Percentiles rank a stretch among this genome's conserved stretches.
Conservation (phyloP, 2,113 vertebrate genomes). For the Electrona antarctica region DNA sequence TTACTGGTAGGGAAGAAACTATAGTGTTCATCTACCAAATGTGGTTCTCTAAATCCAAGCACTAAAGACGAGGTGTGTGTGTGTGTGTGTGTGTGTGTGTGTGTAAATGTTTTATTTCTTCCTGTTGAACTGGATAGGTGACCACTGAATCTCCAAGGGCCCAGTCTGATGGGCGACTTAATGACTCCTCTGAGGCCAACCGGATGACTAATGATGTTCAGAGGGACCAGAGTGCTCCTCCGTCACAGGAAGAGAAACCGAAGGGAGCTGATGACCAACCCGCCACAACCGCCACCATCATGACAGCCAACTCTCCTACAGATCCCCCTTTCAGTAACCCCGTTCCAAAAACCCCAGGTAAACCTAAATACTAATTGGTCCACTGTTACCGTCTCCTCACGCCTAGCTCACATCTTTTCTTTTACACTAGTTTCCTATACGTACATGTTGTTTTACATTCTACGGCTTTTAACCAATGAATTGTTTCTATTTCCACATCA, state of each 20-base stretch:
- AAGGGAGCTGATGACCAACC: slow-evolving; percentile 9
- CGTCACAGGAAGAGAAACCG: slow-evolving; percentile 40
- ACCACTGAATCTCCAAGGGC: slow-evolving; percentile 54
- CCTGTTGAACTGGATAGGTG: slow-evolving; percentile 56
- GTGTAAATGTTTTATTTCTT: not conserved
- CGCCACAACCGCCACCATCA: slow-evolving; percentile 8
- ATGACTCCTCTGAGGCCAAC: slow-evolving; percentile 63
- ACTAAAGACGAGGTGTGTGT: slow-evolving; percentile 8
- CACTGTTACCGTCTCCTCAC: too few species aligned
- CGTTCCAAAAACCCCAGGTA: slow-evolving; percentile 79
- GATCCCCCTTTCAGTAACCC: slow-evolving; percentile 63
- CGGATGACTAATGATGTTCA: slow-evolving; percentile 73
- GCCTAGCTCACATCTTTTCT: too few species aligned
- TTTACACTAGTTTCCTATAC: not conserved
- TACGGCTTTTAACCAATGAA: not conserved
- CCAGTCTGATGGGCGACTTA: slow-evolving; percentile 53
- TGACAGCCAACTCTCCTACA: slow-evolving; percentile 38
- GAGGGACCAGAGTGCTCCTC: slow-evolving; percentile 77
- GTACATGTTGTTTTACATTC: not conserved
- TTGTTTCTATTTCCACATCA: not conserved
- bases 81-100: slow-evolving; percentile 16
- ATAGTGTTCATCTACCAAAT: not conserved
- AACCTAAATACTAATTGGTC: not conserved
- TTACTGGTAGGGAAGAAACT: slow-evolving; percentile 52
- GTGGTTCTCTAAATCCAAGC: not conserved